Conservation (phyloP, 1,140 invertebrate species). For the Bombus balteatus region DNA sequence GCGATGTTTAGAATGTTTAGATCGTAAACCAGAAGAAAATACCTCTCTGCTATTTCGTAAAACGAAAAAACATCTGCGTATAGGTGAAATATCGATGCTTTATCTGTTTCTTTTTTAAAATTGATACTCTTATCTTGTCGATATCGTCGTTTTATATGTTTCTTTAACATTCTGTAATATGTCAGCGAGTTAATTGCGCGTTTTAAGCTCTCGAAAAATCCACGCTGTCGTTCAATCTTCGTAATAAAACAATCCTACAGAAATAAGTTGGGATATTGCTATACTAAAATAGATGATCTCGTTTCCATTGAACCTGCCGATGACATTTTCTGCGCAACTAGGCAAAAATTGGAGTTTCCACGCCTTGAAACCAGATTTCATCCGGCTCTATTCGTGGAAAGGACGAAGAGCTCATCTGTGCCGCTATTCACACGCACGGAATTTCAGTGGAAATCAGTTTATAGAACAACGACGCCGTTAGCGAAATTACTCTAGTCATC, state of each 20-base stretch:
- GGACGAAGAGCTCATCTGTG: background rate
- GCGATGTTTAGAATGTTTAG: no score
- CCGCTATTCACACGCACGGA: constrained; percentile 22
- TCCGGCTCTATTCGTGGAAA: constrained; percentile 13
- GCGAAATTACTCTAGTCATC: constrained; percentile 15
- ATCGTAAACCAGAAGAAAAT: constrained; percentile 28
- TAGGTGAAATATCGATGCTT: background rate
- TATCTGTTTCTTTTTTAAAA: background rate
- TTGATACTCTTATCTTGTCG: background rate
- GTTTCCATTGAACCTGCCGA: background rate
- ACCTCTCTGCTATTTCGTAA: background rate
- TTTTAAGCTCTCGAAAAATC: background rate
- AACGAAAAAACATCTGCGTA: background rate
- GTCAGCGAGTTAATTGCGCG: background rate
- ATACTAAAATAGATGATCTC: background rate
- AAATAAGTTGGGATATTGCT: background rate
- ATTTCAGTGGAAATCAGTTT: constrained; percentile 44
- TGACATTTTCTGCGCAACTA: background rate
- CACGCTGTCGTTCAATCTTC: background rate
- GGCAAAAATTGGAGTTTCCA: background rate
- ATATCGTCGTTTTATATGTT: background rate
- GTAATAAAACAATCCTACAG: background rate
- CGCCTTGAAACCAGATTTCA: constrained; percentile 29
- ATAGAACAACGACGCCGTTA: background rate
- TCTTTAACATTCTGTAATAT: background rate